A percentile compares a stretch with the other conserved stretches of the same genome.
phyloP scores from a whole-genome alignment of 2,888 invertebrate species.

The Kryphioiulus occultus region DNA sequence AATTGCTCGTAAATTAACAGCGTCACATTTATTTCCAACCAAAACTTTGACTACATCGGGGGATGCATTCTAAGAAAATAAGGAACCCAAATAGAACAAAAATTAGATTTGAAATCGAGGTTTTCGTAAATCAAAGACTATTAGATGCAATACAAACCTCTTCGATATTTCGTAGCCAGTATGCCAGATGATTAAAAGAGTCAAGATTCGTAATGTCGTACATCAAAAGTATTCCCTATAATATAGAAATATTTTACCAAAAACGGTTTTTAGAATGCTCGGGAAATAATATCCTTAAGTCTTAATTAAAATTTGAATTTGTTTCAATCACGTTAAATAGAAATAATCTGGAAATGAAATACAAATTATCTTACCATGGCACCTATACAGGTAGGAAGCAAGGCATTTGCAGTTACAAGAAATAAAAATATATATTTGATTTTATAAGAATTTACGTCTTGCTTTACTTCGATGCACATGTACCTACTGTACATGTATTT shows the following conservation, averaged over 20 bases:
- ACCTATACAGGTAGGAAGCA: not conserved
- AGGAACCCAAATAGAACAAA: not conserved
- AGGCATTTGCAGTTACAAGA: not conserved
- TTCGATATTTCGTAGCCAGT: slow-evolving; percentile 90
- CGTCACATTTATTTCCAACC: slow-evolving; percentile 85
- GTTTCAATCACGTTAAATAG: too few relatives aligned
- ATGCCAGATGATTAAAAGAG: slow-evolving; percentile 88
- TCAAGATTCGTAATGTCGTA: slow-evolving; percentile 89
- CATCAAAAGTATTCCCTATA: slow-evolving; percentile 87
- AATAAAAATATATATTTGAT: not conserved
- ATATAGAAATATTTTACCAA: too few relatives aligned
- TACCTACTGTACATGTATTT: not conserved
- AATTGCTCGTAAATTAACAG: slow-evolving; percentile 74
- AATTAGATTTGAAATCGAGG: not conserved
- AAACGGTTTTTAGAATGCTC: too few relatives aligned
- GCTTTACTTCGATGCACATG: not conserved
- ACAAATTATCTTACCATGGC: slow-evolving; percentile 9
- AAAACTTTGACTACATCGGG: slow-evolving; percentile 85
- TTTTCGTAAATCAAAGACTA: too few relatives aligned
- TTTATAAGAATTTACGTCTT: not conserved
- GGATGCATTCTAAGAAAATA: slow-evolving; percentile 77
- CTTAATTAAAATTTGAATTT: too few relatives aligned
- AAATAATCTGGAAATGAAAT: not conserved
- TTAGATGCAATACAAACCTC: slow-evolving; percentile 68
- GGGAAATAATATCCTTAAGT: too few relatives aligned